phyloP scores from a whole-genome alignment of 2,888 invertebrate genomes.

The Pristionchus fissidentatus region DNA sequence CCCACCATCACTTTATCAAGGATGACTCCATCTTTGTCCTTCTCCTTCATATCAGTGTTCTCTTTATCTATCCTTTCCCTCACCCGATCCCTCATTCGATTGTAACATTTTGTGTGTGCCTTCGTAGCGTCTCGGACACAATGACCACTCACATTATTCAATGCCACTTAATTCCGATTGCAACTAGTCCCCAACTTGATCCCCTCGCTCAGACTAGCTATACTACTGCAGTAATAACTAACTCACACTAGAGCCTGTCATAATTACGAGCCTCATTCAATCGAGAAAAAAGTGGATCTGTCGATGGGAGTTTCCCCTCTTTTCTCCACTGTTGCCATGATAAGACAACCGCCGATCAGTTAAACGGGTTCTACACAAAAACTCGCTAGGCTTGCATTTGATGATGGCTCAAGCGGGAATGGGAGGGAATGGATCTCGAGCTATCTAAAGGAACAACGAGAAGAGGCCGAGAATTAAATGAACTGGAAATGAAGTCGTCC shows the following conservation, averaged over 20 bases:
- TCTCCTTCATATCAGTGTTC: not conserved
- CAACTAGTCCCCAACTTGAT: conserved; percentile 29
- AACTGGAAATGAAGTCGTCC: conserved; percentile 41
- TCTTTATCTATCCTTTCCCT: not conserved
- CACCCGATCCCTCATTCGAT: not conserved
- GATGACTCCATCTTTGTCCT: too few relatives aligned
- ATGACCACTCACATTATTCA: conserved; percentile 2
- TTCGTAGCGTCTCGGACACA: not conserved
- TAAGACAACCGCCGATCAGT: not conserved
- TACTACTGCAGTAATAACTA: conserved; percentile 34
- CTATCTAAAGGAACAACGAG: conserved; percentile 41
- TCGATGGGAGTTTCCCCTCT: not conserved
- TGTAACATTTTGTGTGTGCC: not conserved
- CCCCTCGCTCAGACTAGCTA: not conserved
- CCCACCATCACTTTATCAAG: not conserved
- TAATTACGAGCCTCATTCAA: not conserved
- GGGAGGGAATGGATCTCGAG: not conserved
- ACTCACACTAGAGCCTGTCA: conserved; percentile 5
- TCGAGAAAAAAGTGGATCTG: not conserved
- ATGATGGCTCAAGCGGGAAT: conserved; percentile 40
- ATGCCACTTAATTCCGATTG: not conserved
- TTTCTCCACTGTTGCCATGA: conserved; percentile 34
- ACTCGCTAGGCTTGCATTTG: conserved; percentile 35
- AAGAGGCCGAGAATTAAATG: conserved; percentile 9
- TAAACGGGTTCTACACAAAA: conserved; percentile 46